Conservation (phyloP, 2,888 invertebrate species). For the Euplexia lucipara region DNA sequence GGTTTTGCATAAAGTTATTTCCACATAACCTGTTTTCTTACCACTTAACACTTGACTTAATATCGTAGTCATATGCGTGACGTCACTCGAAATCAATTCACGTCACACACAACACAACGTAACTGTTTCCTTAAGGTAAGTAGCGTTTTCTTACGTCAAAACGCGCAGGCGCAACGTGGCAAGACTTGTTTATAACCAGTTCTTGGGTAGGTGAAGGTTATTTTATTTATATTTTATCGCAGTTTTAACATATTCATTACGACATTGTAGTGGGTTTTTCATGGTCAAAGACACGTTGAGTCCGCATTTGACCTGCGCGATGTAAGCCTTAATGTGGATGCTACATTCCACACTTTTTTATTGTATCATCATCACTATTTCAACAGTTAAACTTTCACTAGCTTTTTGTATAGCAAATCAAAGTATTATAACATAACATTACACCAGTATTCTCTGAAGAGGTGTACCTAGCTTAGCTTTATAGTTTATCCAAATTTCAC, state of each 20-base stretch:
- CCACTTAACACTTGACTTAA: neutral
- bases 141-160: conserved; percentile 18
- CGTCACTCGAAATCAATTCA: too few species aligned
- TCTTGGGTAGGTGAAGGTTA: conserved; percentile 31
- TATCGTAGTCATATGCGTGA: neutral
- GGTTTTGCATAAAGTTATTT: conserved; percentile 18
- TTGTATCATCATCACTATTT: neutral
- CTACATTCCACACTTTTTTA: too few species aligned
- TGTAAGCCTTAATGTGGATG: neutral
- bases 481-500: too few species aligned
- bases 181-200: conserved; percentile 26
- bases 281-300: neutral
- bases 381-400: too few species aligned
- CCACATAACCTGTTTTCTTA: conserved; percentile 3
- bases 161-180: neutral
- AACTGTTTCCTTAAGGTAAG: neutral
- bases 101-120: conserved; percentile 26
- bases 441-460: too few species aligned
- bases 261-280: neutral
- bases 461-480: too few species aligned
- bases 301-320: neutral
- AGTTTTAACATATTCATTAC: neutral
- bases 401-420: too few species aligned
- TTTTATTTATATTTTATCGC: conserved; percentile 13
- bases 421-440: too few species aligned